Evolutionary conservation across 2,888 invertebrate species (phyloP).

Genomic region (Xanthia togata): DNA sequence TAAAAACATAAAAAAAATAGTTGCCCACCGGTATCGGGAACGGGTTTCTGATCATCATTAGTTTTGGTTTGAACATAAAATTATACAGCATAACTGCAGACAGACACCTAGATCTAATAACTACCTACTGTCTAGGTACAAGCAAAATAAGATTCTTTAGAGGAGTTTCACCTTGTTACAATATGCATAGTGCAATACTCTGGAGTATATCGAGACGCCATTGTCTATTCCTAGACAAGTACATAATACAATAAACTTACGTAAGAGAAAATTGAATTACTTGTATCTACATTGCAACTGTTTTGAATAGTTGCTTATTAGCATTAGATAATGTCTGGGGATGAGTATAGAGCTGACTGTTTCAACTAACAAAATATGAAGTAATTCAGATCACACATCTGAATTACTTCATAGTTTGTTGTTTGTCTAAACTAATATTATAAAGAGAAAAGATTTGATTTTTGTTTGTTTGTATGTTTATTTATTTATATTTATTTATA

Average conservation of each 20-base stretch:
- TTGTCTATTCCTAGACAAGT: constrained; percentile 62
- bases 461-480: too few species aligned
- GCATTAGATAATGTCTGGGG: constrained; percentile 3
- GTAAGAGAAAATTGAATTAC: constrained; percentile 65
- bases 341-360: neutral
- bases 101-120: constrained; percentile 24
- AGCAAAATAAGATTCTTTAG: constrained; percentile 67
- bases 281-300: constrained; percentile 37
- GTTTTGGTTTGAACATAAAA: too few species aligned
- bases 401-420: too few species aligned
- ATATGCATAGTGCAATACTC: constrained; percentile 64
- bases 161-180: constrained; percentile 72
- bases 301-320: constrained; percentile 37
- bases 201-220: constrained; percentile 58
- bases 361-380: neutral
- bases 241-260: constrained; percentile 55
- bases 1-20: too few species aligned
- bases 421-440: too few species aligned
- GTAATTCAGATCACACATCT: too few species aligned
- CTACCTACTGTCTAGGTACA: constrained; percentile 56
- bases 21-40: too few species aligned
- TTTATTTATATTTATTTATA: too few species aligned
- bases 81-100: neutral
- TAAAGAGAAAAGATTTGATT: too few species aligned
- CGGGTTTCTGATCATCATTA: too few species aligned